Conservation (phyloP, 2,113 vertebrate genomes). For the Aspiorhynchus laticeps region DNA sequence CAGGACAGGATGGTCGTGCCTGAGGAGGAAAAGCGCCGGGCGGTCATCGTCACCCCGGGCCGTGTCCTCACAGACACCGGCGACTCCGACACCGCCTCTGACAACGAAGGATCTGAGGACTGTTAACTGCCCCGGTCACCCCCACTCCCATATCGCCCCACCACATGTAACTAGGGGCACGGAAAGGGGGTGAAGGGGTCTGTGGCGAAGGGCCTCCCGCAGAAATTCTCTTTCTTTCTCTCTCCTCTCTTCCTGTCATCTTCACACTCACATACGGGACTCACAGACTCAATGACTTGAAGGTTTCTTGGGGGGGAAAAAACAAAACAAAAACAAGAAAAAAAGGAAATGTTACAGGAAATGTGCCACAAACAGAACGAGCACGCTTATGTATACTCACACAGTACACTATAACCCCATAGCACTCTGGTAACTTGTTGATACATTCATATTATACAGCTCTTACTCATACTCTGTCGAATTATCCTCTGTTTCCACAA, state of each 20-base stretch:
- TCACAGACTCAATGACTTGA: constrained; percentile 38
- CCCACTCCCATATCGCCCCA: constrained; percentile 60
- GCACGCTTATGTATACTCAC: constrained; percentile 18
- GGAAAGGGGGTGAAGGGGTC: constrained; percentile 56
- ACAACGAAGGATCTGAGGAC: constrained; percentile 87
- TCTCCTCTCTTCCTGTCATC: constrained; percentile 37
- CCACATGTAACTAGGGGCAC: constrained; percentile 10
- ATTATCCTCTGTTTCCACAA: not conserved
- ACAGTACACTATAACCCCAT: constrained; percentile 45
- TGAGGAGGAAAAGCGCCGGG: constrained; percentile 90
- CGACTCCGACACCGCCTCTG: constrained; percentile 88
- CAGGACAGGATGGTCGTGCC: constrained; percentile 83
- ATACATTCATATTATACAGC: constrained; percentile 8
- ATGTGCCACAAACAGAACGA: constrained; percentile 12
- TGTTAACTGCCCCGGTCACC: constrained; percentile 81
- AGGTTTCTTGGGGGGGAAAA: constrained; percentile 24
- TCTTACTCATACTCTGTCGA: constrained; percentile 13
- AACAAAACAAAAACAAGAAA: not conserved
- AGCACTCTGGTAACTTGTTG: constrained; percentile 32
- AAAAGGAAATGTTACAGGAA: constrained; percentile 14
- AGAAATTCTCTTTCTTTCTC: constrained; percentile 56
- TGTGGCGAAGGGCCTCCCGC: constrained; percentile 57
- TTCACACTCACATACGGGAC: constrained; percentile 52
- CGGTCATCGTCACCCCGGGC: constrained; percentile 87
- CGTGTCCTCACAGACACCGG: constrained; percentile 78